phyloP scores from a whole-genome alignment of 2,888 invertebrate species.

The Andrena marginata region DNA sequence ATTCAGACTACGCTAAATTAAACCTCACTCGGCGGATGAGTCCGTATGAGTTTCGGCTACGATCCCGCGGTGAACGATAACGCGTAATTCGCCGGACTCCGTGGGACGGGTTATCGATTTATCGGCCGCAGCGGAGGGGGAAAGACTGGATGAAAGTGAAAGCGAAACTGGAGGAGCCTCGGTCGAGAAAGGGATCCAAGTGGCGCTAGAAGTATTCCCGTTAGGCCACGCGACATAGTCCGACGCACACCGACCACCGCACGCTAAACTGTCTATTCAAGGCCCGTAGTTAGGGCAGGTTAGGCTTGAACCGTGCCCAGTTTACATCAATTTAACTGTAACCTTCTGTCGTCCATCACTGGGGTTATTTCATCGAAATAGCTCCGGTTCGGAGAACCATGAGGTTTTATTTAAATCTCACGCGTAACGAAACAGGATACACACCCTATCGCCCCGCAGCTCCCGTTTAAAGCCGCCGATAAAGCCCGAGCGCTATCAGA shows the following conservation, averaged over 20 bases:
- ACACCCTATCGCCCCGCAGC: too few relatives aligned
- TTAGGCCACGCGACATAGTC: conserved; percentile 30
- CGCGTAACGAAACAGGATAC: too few relatives aligned
- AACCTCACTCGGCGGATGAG: not conserved
- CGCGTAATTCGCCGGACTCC: not conserved
- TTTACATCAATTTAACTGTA: conserved; percentile 55
- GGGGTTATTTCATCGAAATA: not conserved
- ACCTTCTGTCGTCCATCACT: conserved; percentile 42
- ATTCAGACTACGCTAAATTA: not conserved
- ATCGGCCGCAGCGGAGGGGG: too few relatives aligned
- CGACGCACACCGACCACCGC: conserved; percentile 19
- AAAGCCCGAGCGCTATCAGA: too few relatives aligned
- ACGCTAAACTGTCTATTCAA: conserved; percentile 48
- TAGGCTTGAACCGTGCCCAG: conserved; percentile 63
- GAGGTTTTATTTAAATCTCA: too few relatives aligned
- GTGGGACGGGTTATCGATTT: not conserved
- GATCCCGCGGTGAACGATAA: too few relatives aligned
- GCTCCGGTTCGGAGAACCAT: not conserved
- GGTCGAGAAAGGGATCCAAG: conserved; percentile 13
- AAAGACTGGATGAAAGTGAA: conserved; percentile 13
- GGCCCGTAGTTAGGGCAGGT: conserved; percentile 63
- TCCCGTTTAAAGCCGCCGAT: too few relatives aligned
- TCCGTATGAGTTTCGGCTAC: not conserved
- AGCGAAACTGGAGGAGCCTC: conserved; percentile 28
- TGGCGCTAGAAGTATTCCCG: conserved; percentile 55